A percentile compares a stretch with the other conserved stretches of the same genome.
Evolutionary conservation across 53 echinoderm and acorn worm species (phyloP).

Genomic region (Patiria pectinifera): DNA sequence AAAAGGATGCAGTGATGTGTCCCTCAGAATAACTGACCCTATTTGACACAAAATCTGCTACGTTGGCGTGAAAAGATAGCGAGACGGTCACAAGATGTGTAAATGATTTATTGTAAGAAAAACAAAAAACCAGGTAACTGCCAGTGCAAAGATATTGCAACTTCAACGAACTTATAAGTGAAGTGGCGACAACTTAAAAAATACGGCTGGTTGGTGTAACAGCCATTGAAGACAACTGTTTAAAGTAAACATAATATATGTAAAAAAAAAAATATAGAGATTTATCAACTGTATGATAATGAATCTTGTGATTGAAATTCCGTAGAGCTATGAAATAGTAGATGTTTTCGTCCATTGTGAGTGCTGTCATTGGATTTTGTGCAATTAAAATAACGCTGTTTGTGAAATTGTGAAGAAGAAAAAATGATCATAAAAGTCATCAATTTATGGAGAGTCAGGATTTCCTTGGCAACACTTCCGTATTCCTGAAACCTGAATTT

Average conservation of each 20-base stretch:
- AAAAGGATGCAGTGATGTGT: too few species aligned
- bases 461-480: not conserved
- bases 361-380: slow-evolving; percentile 48
- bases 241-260: slow-evolving; percentile 43
- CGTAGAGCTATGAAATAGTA: slow-evolving; percentile 32
- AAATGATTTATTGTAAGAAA: not conserved
- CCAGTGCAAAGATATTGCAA: slow-evolving; percentile 22
- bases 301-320: not conserved
- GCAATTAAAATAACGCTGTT: slow-evolving; percentile 51
- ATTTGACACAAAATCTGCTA: not conserved
- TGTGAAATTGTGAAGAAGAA: slow-evolving; percentile 59
- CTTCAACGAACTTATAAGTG: not conserved
- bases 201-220: not conserved
- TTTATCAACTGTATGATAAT: slow-evolving; percentile 44
- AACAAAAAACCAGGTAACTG: not conserved
- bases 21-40: not conserved
- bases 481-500: slow-evolving; percentile 34
- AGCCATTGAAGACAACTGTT: not conserved
- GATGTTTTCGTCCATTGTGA: slow-evolving; percentile 24
- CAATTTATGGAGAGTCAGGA: not conserved
- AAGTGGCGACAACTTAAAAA: not conserved
- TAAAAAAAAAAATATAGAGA: slow-evolving; percentile 33
- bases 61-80: not conserved
- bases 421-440: slow-evolving; percentile 3
- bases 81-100: not conserved